Conservation (phyloP, 2,113 vertebrate species). For the Alligator mississippiensis region DNA sequence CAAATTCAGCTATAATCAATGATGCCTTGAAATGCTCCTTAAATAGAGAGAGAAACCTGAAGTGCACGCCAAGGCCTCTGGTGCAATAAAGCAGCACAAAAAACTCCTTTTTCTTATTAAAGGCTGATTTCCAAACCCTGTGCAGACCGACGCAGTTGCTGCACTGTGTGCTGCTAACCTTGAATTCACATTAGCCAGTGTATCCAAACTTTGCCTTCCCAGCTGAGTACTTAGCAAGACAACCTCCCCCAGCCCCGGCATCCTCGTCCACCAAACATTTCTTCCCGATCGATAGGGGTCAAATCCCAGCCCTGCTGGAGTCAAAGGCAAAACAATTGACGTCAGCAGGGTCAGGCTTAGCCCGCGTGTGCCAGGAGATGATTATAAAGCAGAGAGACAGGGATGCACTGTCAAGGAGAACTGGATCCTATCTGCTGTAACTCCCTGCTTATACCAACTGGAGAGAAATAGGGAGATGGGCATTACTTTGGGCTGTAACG, state of each 20-base stretch:
- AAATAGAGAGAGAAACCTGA: constrained; percentile 51
- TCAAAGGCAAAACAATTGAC: constrained; percentile 29
- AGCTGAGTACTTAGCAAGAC: background rate
- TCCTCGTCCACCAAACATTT: background rate
- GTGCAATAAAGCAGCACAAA: constrained; percentile 23
- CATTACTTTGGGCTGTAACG: no score
- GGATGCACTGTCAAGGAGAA: constrained; percentile 1
- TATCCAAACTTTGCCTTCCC: constrained; percentile 31
- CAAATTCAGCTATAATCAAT: constrained; percentile 69
- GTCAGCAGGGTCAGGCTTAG: constrained; percentile 40
- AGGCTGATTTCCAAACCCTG: constrained; percentile 41
- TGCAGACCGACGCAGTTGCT: constrained; percentile 47
- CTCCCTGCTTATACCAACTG: background rate
- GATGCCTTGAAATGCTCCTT: constrained; percentile 57
- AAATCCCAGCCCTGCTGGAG: background rate
- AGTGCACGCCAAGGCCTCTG: constrained; percentile 37
- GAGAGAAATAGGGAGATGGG: background rate
- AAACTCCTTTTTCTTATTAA: constrained; percentile 57
- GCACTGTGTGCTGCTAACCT: constrained; percentile 51
- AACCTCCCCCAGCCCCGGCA: background rate
- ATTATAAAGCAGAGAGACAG: background rate
- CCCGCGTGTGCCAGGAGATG: background rate
- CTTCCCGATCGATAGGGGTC: constrained; percentile 14
- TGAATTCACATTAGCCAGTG: constrained; percentile 62
- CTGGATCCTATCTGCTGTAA: background rate